Evolutionary conservation across 1,140 invertebrate genomes (phyloP), one percentile per base, ranked within the genome.

Genomic region (Goniozus legneri): DNA sequence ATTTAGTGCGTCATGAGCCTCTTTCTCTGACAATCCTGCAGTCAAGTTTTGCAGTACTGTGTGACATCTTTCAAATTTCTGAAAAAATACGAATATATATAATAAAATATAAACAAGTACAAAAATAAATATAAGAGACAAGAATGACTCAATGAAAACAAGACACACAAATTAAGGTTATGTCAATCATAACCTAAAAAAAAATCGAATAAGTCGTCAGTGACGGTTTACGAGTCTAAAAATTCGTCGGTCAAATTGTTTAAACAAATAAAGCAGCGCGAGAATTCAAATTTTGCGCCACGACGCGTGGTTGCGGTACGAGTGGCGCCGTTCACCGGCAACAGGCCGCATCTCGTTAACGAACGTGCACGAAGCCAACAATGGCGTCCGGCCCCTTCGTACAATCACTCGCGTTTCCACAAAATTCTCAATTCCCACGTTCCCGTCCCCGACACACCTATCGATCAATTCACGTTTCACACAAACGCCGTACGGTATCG

Each of bases 51-150:
- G 86, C 41, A 96, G 77, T 59, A 80, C 82, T 49, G 76, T 76
- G 71, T 89, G 90, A 58, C 88, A 88, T 65, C 86, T 84, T 69
- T 95, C 91, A 61, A 92, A 88, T 82, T 91, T 92, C 92, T 96
- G 80, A 82, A 85, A 80, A 7, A 33, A 33, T 33, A 8, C 3
- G 6, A 13, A 33, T 33, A n/a, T 4, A 33, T 24, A 4, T 16
- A n/a, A 44, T 44, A 37, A 7, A 37, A 37, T 27, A 41, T 19
- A 41, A 45, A 32, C 27, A 12, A 34, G 14, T 33, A 27, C 45
- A 12, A 38, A 36, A 12, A 49, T 48, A 47, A 40, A 44, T 24
- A 41, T 21, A 18, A 12, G 31, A 39, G 18, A 15, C 18, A 32
- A 36, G 39, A 33, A 39, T 19, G 10, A 10, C 24, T 27, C 24